Percentiles rank a stretch among this genome's conserved stretches.
These are phyloP conservation scores for Agriopis marginaria DNA, from an alignment of 2,888 invertebrate genomes.

Conservation along the genomic window DNA sequence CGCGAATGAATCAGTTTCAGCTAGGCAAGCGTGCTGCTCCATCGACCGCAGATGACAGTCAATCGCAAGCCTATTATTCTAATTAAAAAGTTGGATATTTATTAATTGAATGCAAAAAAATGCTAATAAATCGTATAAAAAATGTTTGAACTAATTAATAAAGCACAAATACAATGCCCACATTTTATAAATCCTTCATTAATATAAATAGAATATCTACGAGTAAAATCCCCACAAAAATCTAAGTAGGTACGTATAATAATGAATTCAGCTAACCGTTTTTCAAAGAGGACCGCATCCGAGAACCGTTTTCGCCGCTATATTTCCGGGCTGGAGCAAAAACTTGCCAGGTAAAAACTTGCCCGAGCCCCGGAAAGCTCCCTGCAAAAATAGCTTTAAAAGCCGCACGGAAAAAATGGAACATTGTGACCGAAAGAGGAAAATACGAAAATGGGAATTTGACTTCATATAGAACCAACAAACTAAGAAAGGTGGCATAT, in stretches of 20 bases:
- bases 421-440: background rate
- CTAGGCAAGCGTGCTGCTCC: too few species aligned
- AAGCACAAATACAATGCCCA: background rate
- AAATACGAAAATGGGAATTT: conserved; percentile 7
- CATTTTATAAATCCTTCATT: conserved; percentile 1
- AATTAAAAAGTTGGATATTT: too few species aligned
- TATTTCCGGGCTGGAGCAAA: conserved; percentile 28
- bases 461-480: background rate
- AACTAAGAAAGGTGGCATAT: too few species aligned
- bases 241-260: conserved; percentile 8
- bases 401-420: conserved; percentile 13
- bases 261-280: conserved; percentile 22
- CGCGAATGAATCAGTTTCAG: too few species aligned
- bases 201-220: conserved; percentile 13
- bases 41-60: too few species aligned
- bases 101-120: too few species aligned
- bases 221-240: conserved; percentile 15
- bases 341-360: conserved; percentile 26
- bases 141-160: background rate
- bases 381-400: conserved; percentile 29
- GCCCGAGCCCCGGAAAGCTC: conserved; percentile 18
- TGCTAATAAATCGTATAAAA: background rate
- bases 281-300: conserved; percentile 20
- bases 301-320: conserved; percentile 13
- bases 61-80: too few species aligned